Base-by-base conservation (phyloP, 23 tunicate species). In the Pegea sp. region DNA sequence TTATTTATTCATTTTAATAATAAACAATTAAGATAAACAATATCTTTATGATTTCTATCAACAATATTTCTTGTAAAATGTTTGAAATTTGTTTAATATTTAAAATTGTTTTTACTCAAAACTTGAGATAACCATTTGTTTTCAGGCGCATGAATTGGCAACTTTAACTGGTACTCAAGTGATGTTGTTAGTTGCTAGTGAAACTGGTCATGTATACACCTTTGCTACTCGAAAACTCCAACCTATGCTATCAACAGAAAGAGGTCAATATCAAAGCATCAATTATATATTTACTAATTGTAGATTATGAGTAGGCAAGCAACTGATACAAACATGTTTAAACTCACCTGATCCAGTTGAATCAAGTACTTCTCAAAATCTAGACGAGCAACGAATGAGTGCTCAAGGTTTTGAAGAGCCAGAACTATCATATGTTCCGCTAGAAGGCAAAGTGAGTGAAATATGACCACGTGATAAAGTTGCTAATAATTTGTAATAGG, bases 121-220 rank as follows among this genome's bases (percentile, higher is more conserved):
- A n/a, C n/a, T n/a, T n/a, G n/a, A n/a, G n/a, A n/a, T n/a, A n/a
- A n/a, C n/a, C n/a, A n/a, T 24, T 58, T 43, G 3, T 38, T 53
- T 29, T 4, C 66, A 84, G 95, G 91, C 99, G 13, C 99, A 91
- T 56, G 99, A 91, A 46, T 53, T 91, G 8, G 99, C 99, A 2
- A 91, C 99, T 22, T 66, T 91, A 20, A 91, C 99, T 18, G 99
- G 99, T 24, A 91, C 93, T 5, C 99, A 91, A 60, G 99, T 91
- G 16, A 91, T 91, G 99, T 54, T 91, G 28, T 58, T 91, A 31
- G 99, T 91, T 4, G 99, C 99, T n/a, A 74, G 88, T 46, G 99
- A 91, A 48, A 91, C 99, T 0, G 99, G 99, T 0, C 99, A 91
- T 57, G 93, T 91, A 22, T 78, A 91, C 66, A 91, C 99, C n/a